Evolutionary conservation across 1,140 invertebrate species (phyloP).

Genomic region (Nasonia giraulti): DNA sequence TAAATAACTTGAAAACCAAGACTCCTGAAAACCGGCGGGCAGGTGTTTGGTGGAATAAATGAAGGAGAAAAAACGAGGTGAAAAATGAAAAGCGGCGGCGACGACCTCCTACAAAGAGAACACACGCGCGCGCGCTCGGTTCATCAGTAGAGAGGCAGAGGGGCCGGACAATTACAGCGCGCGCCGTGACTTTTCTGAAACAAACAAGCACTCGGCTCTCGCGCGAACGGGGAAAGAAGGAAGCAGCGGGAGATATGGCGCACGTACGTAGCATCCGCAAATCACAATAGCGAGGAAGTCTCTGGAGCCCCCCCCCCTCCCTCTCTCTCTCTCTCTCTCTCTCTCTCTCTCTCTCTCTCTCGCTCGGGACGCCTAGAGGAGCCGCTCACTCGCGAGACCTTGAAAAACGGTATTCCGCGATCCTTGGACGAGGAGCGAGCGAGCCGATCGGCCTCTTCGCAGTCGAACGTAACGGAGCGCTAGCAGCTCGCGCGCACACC

Average conservation of each 20-base stretch:
- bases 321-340: no score
- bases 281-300: slow-evolving; percentile 46
- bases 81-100: neutral
- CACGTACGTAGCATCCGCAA: neutral
- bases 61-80: neutral
- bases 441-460: slow-evolving; percentile 9
- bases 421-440: slow-evolving; percentile 42
- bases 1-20: no score
- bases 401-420: slow-evolving; percentile 52
- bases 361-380: slow-evolving; percentile 9
- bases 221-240: neutral
- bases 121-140: neutral
- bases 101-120: neutral
- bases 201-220: neutral
- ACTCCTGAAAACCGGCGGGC: no score
- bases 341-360: neutral
- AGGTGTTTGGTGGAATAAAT: no score
- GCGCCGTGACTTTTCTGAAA: neutral
- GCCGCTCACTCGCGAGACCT: slow-evolving; percentile 38
- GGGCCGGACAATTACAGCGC: slow-evolving; percentile 3
- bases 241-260: no score
- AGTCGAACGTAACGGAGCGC: slow-evolving; percentile 48
- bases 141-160: neutral
- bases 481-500: neutral
- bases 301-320: neutral